phyloP scores from a whole-genome alignment of 2,888 invertebrate genomes.

The Xestia c-nigrum region DNA sequence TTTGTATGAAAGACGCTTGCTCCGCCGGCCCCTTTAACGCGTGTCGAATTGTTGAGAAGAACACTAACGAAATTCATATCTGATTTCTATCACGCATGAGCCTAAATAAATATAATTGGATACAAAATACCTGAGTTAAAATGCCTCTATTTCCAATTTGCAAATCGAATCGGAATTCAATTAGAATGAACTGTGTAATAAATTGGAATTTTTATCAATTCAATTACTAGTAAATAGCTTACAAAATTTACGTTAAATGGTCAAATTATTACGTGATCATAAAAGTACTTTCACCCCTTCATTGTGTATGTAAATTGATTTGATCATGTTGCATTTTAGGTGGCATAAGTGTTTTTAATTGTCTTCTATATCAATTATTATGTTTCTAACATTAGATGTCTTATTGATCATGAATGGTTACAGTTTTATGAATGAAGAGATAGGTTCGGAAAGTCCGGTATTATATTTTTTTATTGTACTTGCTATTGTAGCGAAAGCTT shows the following conservation, averaged over 20 bases:
- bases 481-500: background rate
- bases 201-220: background rate
- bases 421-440: background rate
- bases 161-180: no score
- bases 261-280: background rate
- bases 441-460: background rate
- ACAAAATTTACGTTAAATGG: background rate
- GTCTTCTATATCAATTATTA: background rate
- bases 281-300: background rate
- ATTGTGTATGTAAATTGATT: background rate
- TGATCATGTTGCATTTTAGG: background rate
- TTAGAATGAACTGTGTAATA: background rate
- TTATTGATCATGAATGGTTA: no score
- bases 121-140: background rate
- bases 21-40: no score
- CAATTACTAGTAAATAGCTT: background rate
- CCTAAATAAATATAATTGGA: background rate
- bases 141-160: background rate
- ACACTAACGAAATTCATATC: no score
- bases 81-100: background rate
- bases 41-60: no score
- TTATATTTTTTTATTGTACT: background rate
- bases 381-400: no score
- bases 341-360: background rate
- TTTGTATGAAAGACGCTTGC: no score